Base-by-base conservation (phyloP, 2,113 vertebrate genomes). In the Naja naja region DNA sequence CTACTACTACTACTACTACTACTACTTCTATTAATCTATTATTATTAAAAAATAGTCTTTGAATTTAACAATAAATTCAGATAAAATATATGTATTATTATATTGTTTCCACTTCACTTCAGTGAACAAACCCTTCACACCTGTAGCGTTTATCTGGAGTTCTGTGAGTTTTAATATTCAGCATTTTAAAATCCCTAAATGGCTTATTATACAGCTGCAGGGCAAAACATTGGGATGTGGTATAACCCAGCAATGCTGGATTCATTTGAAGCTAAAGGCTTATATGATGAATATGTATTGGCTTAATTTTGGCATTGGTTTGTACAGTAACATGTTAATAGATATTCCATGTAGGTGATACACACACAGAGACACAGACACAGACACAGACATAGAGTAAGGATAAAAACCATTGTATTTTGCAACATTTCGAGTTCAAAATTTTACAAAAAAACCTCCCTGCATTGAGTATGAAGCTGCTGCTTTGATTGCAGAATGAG, bases 181-280 rank as follows among this genome's bases (percentile, higher is more conserved):
- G 95, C 89, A 91, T 93, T 89, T 95, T 52, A 49, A 92, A 93
- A 86, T 96, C 85, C 55, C 91, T 45, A 93, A 87, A 91, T 23
- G 94, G 89, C 30, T 95, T 93, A 53, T 93, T 92, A 91, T 94
- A 90, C 90, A 93, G 93, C 95, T 96, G 94, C 91, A 89, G 95
- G 95, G 93, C 91, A 18, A 89, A 95, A 34, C 92, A 90, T 49
- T 93, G 94, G 95, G 91, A 60, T 93, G 20, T 96, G 81, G 91
- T 94, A 1, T 88, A 94, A 91, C 96, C 92, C 88, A 81, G 23
- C 64, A 89, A 64, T n/a, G 2, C 58, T 92, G 91, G 45, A 90
- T 95, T 89, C 10, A 27, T 89, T 95, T 87, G 94, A 92, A 91
- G 94, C 93, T 1, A 91, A 74, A 94, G n/a, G 53, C 49, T 91